Evolutionary conservation across 2,113 vertebrate genomes (phyloP).

Genomic region (Bettongia penicillata): DNA sequence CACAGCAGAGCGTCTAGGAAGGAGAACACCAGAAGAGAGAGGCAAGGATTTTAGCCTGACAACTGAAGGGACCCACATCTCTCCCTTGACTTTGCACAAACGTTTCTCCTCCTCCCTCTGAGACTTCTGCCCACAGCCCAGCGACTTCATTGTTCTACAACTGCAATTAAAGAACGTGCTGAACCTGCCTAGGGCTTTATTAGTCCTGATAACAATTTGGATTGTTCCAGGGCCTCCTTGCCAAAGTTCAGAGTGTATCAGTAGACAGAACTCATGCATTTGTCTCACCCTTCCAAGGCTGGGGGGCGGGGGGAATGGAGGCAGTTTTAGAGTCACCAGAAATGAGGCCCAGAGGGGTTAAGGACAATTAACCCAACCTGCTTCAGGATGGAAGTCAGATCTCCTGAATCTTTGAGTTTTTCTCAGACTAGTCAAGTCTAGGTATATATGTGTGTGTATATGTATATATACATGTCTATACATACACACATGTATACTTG

Average conservation of each 20-base stretch:
- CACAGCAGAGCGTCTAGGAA: not conserved
- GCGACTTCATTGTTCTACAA: not conserved
- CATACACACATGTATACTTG: too few relatives aligned
- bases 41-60: slow-evolving; percentile 4
- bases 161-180: slow-evolving; percentile 22
- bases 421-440: not conserved
- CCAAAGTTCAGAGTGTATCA: slow-evolving; percentile 4
- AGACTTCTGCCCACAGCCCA: not conserved
- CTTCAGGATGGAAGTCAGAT: not conserved
- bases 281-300: not conserved
- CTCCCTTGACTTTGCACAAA: slow-evolving; percentile 13
- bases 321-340: not conserved
- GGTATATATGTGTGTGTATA: too few relatives aligned
- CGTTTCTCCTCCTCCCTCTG: not conserved
- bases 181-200: not conserved
- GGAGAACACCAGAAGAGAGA: slow-evolving; percentile 1
- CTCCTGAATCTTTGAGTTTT: not conserved
- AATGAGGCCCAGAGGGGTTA: slow-evolving; percentile 6
- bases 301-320: not conserved
- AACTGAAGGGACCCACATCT: slow-evolving; percentile 15
- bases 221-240: slow-evolving; percentile 2
- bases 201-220: not conserved
- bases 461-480: too few relatives aligned
- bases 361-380: not conserved
- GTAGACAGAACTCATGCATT: not conserved